Conservation (phyloP, 2,797 vertebrate genomes). For the Helicolenus hilgendorfi region DNA sequence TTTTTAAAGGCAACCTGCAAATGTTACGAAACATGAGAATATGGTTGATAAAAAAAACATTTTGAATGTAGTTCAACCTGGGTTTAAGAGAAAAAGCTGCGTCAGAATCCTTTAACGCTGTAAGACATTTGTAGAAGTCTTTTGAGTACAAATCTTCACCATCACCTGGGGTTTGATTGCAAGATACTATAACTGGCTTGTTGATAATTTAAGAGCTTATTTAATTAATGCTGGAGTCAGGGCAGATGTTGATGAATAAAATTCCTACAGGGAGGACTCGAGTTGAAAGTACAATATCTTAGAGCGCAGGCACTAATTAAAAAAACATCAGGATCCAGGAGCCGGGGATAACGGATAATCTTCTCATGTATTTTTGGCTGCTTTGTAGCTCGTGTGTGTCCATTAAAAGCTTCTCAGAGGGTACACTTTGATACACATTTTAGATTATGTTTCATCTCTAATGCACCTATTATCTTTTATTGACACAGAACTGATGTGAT, state of each 20-base stretch:
- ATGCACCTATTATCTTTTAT: slow-evolving; percentile 1
- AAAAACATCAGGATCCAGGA: slow-evolving; percentile 71
- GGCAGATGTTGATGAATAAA: slow-evolving; percentile 77
- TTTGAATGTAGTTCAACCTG: slow-evolving; percentile 17
- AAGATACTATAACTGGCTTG: slow-evolving; percentile 54
- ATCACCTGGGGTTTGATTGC: slow-evolving; percentile 66
- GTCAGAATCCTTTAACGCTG: slow-evolving; percentile 23
- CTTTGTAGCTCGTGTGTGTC: slow-evolving; percentile 42
- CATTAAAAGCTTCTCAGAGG: slow-evolving; percentile 35
- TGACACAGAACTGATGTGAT: slow-evolving; percentile 1
- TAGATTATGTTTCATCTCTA: slow-evolving; percentile 20
- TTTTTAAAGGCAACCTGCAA: slow-evolving; percentile 56
- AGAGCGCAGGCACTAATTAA: slow-evolving; percentile 65
- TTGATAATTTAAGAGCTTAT: slow-evolving; percentile 72
- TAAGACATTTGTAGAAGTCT: slow-evolving; percentile 20
- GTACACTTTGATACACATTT: not conserved
- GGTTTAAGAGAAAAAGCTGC: slow-evolving; percentile 4
- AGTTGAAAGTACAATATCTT: slow-evolving; percentile 67
- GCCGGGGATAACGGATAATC: slow-evolving; percentile 48
- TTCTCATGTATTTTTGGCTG: slow-evolving; percentile 46
- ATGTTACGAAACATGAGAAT: slow-evolving; percentile 6
- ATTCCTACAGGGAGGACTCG: slow-evolving; percentile 52
- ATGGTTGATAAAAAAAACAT: not conserved
- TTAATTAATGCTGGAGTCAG: slow-evolving; percentile 69
- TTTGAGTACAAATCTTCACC: slow-evolving; percentile 29